Evolutionary conservation across 1,140 invertebrate genomes (phyloP), one percentile per base, ranked within the genome.

Genomic region (Galleria mellonella): DNA sequence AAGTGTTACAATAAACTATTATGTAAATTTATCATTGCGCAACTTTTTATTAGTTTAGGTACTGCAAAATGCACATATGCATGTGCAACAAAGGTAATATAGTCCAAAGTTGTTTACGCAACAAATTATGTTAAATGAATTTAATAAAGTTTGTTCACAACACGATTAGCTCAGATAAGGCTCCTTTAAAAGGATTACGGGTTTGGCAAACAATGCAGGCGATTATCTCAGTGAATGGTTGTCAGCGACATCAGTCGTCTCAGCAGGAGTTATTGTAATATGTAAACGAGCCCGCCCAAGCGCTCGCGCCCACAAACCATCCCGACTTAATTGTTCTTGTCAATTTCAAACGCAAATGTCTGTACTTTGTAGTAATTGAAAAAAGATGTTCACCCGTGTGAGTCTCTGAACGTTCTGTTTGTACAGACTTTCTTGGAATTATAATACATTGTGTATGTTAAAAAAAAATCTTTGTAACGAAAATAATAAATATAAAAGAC

Each of bases 201-300:
- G 48, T 66, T 76, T 62, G 55, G 65, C 58, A 65, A 78, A 81
- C 76, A 81, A 81, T 78, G 67, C 61, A 59, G 55, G 68, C 74
- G 76, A 81, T 81, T 81, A 78, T 76, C 76, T 69, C 61, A 56
- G 61, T 71, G 74, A 78, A 73, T 64, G 71, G 62, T 68, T 78
- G 76, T 81, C 76, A 78, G 56, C 55, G 60, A 53, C 76, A 76
- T 63, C 64, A 62, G 58, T 45, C 62, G 41, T 29, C 51, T 36
- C 31, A 38, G 36, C 51, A 51, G 50, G 55, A 68, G 65, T 76
- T 76, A 76, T 73, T 72, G 70, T 77, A 68, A 77, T 74, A 74
- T 72, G 72, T 69, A 72, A 76, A 73, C 69, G 62, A 70, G 57
- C 41, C 47, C 54, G 50, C 58, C 48, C 47, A 50, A 23, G 17